These are phyloP conservation scores for Procambarus clarkii DNA, from an alignment of 1,140 invertebrate species.

Conservation along the genomic window DNA sequence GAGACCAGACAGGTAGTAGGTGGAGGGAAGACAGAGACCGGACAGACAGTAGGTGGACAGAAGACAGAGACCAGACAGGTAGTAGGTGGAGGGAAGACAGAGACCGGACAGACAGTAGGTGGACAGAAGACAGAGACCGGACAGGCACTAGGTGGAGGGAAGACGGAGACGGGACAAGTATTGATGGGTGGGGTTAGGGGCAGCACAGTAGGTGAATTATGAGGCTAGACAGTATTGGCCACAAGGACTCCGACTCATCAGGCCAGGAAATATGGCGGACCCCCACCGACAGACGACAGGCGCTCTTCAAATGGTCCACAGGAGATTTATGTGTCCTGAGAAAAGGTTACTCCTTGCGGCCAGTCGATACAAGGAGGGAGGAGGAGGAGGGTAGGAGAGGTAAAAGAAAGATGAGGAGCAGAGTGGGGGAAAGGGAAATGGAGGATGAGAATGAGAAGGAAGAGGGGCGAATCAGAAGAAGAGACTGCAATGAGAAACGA, in stretches of 20 bases:
- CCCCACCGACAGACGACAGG: neutral
- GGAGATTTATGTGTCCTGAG: constrained; percentile 34
- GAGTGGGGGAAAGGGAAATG: neutral
- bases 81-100: no score
- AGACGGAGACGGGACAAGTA: no score
- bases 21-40: no score
- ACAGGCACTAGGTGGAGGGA: no score
- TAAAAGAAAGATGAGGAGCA: neutral
- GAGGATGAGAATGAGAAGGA: neutral
- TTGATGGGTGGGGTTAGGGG: neutral
- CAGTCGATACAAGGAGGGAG: constrained; percentile 9
- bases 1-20: no score
- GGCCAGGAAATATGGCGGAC: constrained; percentile 26
- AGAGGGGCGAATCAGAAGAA: no score
- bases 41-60: no score
- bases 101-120: no score
- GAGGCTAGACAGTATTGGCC: constrained; percentile 38
- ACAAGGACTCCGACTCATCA: constrained; percentile 24
- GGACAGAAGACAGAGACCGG: no score
- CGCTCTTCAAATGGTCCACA: constrained; percentile 32
- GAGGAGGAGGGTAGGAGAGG: neutral
- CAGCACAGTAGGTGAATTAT: constrained; percentile 3
- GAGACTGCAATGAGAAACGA: no score
- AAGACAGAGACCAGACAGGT: no score
- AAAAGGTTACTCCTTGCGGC: constrained; percentile 17